Conservation (phyloP, 2,797 vertebrate genomes). For the Antennarius maculatus region DNA sequence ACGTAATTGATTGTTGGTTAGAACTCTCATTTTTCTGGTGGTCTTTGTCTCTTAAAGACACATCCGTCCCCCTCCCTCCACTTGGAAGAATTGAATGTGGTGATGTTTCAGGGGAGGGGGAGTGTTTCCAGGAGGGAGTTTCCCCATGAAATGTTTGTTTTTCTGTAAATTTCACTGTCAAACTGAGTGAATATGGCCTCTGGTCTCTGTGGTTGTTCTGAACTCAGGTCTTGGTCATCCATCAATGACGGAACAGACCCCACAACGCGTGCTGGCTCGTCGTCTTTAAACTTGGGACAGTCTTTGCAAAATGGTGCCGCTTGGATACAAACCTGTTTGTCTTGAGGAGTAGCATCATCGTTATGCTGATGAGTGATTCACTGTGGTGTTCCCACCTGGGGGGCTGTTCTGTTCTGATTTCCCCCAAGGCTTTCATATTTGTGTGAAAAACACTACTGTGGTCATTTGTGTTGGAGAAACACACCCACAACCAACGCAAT, state of each 20-base stretch:
- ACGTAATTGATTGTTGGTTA: conserved; percentile 10
- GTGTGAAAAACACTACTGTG: conserved; percentile 61
- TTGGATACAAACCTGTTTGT: background rate
- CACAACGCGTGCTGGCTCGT: background rate
- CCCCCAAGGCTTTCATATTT: conserved; percentile 56
- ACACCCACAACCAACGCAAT: conserved; percentile 40
- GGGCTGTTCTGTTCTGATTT: conserved; percentile 52
- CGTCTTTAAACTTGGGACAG: background rate
- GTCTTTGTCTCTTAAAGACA: conserved; percentile 20
- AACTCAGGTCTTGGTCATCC: background rate
- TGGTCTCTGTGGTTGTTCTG: conserved; percentile 1
- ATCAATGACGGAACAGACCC: conserved; percentile 9
- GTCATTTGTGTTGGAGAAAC: conserved; percentile 49
- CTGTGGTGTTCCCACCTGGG: conserved; percentile 55
- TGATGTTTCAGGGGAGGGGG: conserved; percentile 30
- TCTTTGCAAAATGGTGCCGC: background rate
- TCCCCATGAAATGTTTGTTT: conserved; percentile 43
- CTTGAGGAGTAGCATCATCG: conserved; percentile 28
- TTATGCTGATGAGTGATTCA: conserved; percentile 50
- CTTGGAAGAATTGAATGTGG: conserved; percentile 29
- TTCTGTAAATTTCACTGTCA: conserved; percentile 23
- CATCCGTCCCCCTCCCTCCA: background rate
- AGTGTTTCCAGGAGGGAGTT: conserved; percentile 20
- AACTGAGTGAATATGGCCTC: conserved; percentile 11
- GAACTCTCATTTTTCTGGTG: conserved; percentile 13